Conservation (phyloP, 2,113 vertebrate genomes). For the Neolamprologus caudopunctatus region DNA sequence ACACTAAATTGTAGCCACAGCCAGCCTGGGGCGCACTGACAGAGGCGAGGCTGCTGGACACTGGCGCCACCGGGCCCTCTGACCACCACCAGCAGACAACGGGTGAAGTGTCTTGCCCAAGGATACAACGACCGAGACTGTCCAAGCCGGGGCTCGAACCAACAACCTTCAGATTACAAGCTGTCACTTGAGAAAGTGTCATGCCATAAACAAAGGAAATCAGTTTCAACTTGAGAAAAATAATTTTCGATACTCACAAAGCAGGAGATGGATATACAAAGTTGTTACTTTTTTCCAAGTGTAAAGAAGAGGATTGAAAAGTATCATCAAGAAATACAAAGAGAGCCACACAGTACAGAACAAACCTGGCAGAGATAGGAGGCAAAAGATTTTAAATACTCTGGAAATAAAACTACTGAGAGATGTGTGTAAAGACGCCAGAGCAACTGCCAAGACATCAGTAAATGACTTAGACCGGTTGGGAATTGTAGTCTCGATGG, state of each 20-base stretch:
- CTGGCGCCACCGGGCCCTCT: no score
- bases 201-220: background rate
- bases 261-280: background rate
- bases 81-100: rapidly evolving
- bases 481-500: background rate
- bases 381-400: rapidly evolving
- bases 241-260: background rate
- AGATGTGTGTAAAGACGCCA: background rate
- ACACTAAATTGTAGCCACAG: rapidly evolving
- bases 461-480: background rate
- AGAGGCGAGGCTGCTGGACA: no score
- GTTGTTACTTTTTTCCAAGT: background rate
- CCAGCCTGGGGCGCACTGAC: no score
- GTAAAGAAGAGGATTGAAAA: background rate
- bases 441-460: background rate
- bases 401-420: background rate
- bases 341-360: background rate
- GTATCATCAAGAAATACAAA: background rate
- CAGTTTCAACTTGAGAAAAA: background rate
- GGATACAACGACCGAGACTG: no score
- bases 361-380: background rate
- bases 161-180: rapidly evolving
- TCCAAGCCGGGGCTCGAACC: no score
- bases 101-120: no score
- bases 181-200: background rate